Conservation (phyloP, 2,113 vertebrate genomes). For the Eolophus roseicapilla region DNA sequence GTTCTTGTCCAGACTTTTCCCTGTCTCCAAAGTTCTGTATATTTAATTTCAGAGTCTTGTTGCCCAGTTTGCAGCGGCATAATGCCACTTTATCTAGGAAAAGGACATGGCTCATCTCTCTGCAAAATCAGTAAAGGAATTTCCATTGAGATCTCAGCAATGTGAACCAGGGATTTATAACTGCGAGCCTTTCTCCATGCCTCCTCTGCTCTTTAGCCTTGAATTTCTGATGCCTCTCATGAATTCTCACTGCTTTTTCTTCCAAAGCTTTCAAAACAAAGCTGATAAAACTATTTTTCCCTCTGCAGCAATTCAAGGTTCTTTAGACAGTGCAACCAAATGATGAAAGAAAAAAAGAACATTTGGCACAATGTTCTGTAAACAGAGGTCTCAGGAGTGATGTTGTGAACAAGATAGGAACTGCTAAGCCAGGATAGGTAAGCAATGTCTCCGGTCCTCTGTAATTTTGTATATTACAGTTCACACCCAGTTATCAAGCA, state of each 20-base stretch:
- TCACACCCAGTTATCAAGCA: not conserved
- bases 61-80: not conserved
- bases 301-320: conserved; percentile 8
- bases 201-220: not conserved
- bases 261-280: conserved; percentile 9
- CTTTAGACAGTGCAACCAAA: not conserved
- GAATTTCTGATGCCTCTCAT: not conserved
- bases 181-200: not conserved
- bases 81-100: not conserved
- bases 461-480: not conserved
- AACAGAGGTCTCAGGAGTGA: not conserved
- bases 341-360: not conserved
- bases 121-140: not conserved
- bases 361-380: not conserved
- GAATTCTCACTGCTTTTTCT: not conserved
- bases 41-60: not conserved
- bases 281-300: not conserved
- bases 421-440: not conserved
- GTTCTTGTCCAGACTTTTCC: not conserved
- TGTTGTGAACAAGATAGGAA: not conserved
- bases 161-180: not conserved
- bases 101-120: not conserved
- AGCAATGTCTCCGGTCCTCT: not conserved
- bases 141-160: not conserved
- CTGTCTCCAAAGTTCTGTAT: not conserved